phyloP scores from a whole-genome alignment of 2,888 invertebrate species.

The Agrotis puta region DNA sequence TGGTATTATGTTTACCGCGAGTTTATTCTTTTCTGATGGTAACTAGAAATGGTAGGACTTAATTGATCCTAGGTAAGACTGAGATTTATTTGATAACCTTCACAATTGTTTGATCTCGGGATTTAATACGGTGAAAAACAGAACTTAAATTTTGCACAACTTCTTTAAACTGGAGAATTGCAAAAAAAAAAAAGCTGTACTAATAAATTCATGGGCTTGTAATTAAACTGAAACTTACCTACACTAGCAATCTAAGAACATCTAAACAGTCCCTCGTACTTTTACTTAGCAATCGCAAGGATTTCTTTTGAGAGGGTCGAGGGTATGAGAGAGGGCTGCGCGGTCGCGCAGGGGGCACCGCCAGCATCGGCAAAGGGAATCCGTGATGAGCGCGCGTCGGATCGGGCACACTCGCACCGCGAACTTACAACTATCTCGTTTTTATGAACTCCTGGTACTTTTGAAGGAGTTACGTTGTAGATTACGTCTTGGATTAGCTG shows the following conservation, averaged over 20 bases:
- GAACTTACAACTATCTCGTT: conserved; percentile 58
- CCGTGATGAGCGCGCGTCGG: conserved; percentile 75
- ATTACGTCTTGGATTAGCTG: conserved; percentile 46
- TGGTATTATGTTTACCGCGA: conserved; percentile 8
- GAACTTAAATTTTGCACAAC: conserved; percentile 3
- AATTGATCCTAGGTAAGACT: neutral
- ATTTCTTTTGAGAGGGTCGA: conserved; percentile 67
- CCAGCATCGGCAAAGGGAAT: conserved; percentile 79
- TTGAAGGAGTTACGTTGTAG: conserved; percentile 36
- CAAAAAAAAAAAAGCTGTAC: neutral
- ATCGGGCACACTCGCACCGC: conserved; percentile 56
- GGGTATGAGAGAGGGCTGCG: conserved; percentile 37
- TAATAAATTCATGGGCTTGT: conserved; percentile 34
- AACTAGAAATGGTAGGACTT: neutral
- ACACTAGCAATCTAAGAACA: conserved; percentile 51
- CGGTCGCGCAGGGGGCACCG: conserved; percentile 27
- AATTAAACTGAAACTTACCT: conserved; percentile 62
- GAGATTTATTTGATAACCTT: neutral
- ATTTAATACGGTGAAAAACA: neutral
- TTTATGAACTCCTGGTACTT: conserved; percentile 63
- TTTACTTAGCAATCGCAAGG: conserved; percentile 67
- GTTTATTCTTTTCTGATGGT: neutral
- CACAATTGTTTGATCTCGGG: neutral
- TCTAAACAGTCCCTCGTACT: conserved; percentile 58
- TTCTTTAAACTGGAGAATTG: neutral